Conservation (phyloP, 92 coral and sea anemone species). For the Phenganax stokvisi region DNA sequence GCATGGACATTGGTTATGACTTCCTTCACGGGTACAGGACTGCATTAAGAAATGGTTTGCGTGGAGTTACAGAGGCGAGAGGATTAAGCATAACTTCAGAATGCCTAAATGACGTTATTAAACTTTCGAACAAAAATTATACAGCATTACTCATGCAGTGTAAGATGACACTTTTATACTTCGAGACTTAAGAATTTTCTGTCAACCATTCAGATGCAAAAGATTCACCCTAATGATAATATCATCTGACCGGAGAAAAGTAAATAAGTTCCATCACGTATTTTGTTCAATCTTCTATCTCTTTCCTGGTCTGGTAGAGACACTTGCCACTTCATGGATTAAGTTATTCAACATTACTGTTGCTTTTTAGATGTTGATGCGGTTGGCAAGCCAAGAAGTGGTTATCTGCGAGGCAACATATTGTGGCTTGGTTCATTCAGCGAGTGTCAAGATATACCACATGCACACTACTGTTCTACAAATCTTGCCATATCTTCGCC, state of each 20-base stretch:
- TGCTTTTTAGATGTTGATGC: slow-evolving; percentile 42
- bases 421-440: slow-evolving; percentile 38
- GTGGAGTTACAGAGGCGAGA: neutral
- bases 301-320: neutral
- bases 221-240: neutral
- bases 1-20: slow-evolving; percentile 13
- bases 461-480: slow-evolving; percentile 43
- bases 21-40: slow-evolving; percentile 4
- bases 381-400: slow-evolving; percentile 44
- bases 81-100: neutral
- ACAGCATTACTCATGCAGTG: neutral
- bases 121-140: neutral
- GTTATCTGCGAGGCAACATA: slow-evolving; percentile 11
- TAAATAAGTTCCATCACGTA: too few species aligned
- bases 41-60: slow-evolving; percentile 22
- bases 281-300: too few species aligned
- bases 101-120: neutral
- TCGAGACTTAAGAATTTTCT: neutral
- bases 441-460: slow-evolving; percentile 35
- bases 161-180: neutral
- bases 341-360: neutral
- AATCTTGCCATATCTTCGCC: slow-evolving; percentile 2
- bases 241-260: too few species aligned
- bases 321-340: neutral
- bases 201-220: neutral